Base-by-base conservation (phyloP, 2,888 invertebrate genomes). In the Ferrisia virgata region DNA sequence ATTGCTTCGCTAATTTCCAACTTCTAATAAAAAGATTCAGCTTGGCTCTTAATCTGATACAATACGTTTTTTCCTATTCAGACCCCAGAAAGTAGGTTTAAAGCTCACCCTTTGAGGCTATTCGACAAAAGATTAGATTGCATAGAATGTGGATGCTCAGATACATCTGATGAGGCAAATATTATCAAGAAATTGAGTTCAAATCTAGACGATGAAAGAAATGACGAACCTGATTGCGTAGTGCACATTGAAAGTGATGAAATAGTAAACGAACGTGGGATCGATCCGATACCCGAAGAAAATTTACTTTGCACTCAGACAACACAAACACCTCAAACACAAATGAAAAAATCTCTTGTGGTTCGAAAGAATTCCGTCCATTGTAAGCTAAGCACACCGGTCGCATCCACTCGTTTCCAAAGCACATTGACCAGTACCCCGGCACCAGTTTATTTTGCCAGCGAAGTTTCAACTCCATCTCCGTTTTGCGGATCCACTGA, bases 401-500 rank as follows among this genome's bases (percentile, higher is more conserved):
- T 43, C 18, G 43, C 18, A 25, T 33, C 81, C 33, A 31, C 36
- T 8, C 69, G 36, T 69, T 83, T 83, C 39, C 76, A 72, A 11
- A 33, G 83, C 47, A 84, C 84, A 13, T 25, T 79, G 39, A 84
- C 84, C 28, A 84, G 79, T 58, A 84, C 84, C 22, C 79, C 79
- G 22, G 80, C 84, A 5, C 84, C 84, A 15, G 39, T 69, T 28
- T 40, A 39, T 58, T 39, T 69, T n/a, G 28, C 80, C 64, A 85
- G 83, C 78, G 85, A 81, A 84, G 85, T 85, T 72, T 82, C 79
- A 85, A 85, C 76, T 58, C 81, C 72, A 69, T 85, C 82, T 80
- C 85, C 79, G 43, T 85, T 82, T 81, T 85, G 40, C 64, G 80
- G 81, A 72, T 84, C 85, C 79, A 86, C 85, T 58, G 86, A 86